Evolutionary conservation across 2,113 vertebrate species (phyloP).

Genomic region (Xenus cinereus): DNA sequence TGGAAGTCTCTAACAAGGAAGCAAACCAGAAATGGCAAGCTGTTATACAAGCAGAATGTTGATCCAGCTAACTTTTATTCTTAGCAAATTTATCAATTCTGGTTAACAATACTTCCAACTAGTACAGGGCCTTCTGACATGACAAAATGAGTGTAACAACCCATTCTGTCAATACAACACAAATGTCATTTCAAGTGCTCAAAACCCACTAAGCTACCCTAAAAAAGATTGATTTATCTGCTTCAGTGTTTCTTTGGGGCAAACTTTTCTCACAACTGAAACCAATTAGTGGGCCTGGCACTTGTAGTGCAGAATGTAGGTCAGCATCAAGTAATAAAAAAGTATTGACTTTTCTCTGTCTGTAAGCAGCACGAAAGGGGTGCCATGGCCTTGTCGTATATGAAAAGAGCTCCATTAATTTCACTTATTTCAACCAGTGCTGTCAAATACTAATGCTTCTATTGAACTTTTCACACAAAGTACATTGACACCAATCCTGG

Average conservation of each 20-base stretch:
- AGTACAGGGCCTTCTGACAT: conserved; percentile 66
- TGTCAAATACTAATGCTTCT: conserved; percentile 87
- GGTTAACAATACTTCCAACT: conserved; percentile 51
- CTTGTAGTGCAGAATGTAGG: conserved; percentile 89
- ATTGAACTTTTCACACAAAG: conserved; percentile 83
- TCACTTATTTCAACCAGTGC: conserved; percentile 89
- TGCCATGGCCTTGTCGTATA: conserved; percentile 86
- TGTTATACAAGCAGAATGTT: conserved; percentile 15
- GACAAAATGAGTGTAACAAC: conserved; percentile 58
- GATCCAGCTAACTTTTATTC: conserved; percentile 51
- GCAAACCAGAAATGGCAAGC: conserved; percentile 8
- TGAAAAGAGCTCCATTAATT: conserved; percentile 90
- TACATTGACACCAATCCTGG: conserved; percentile 79
- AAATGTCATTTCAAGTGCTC: conserved; percentile 73
- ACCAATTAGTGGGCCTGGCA: conserved; percentile 86
- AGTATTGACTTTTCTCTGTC: conserved; percentile 92
- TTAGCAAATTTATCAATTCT: conserved; percentile 38
- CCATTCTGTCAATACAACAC: conserved; percentile 62
- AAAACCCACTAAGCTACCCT: conserved; percentile 78
- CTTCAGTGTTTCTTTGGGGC: conserved; percentile 84
- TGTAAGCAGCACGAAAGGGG: conserved; percentile 88
- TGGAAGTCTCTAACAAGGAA: neutral
- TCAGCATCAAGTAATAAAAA: conserved; percentile 91
- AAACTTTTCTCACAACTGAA: conserved; percentile 87
- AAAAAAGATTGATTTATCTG: conserved; percentile 89